Evolutionary conservation across 2,113 vertebrate genomes (phyloP).

Genomic region (Ochotona curzoniae): DNA sequence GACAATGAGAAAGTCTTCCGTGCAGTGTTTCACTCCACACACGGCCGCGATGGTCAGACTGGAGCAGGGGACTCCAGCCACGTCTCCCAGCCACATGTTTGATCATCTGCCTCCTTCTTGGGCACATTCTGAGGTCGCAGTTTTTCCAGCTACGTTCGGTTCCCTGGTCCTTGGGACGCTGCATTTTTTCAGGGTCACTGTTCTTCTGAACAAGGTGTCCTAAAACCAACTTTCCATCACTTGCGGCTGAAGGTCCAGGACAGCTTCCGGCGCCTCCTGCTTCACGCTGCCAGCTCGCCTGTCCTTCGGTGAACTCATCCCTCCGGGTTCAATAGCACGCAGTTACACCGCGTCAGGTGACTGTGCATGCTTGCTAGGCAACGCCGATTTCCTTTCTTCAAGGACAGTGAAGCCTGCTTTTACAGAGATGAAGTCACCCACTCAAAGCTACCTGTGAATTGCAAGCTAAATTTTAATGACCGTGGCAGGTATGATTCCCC

Average conservation of each 20-base stretch:
- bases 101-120: no score
- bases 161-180: not conserved
- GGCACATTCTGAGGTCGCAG: no score
- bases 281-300: not conserved
- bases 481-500: not conserved
- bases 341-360: slow-evolving; percentile 7
- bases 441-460: not conserved
- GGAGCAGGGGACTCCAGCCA: no score
- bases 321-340: not conserved
- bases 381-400: not conserved
- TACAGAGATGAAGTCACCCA: slow-evolving; percentile 33
- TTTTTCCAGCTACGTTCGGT: not conserved
- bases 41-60: no score
- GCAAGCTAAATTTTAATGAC: not conserved
- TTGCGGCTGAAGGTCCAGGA: not conserved
- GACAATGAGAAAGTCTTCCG: no score
- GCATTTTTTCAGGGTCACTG: not conserved
- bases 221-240: not conserved
- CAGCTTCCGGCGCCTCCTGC: not conserved
- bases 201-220: not conserved
- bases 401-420: not conserved
- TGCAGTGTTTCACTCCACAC: no score
- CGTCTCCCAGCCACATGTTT: no score
- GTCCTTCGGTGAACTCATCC: slow-evolving; percentile 13
- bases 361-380: not conserved